Percentiles rank a stretch among this genome's conserved stretches.
Evolutionary conservation across 1,140 invertebrate genomes (phyloP).

Genomic region (Heterodera schachtii): DNA sequence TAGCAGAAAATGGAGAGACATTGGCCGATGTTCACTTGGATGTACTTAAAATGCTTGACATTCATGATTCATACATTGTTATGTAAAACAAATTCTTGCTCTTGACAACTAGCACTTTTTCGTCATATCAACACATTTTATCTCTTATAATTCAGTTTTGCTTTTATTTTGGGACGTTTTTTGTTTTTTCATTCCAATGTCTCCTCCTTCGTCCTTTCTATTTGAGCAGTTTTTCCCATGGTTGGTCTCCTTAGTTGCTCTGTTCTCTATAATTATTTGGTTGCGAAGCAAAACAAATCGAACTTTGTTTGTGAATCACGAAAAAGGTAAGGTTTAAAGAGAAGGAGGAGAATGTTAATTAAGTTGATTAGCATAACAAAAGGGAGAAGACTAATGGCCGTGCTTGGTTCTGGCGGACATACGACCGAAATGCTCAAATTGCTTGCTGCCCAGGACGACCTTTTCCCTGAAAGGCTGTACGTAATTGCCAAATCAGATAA

Average conservation of each 20-base stretch:
- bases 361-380: not conserved
- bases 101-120: slow-evolving; percentile 7
- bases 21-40: slow-evolving; percentile 27
- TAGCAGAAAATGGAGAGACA: slow-evolving; percentile 14
- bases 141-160: not conserved
- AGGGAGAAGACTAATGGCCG: slow-evolving; percentile 23
- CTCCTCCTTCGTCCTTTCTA: too few species aligned
- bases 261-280: not conserved
- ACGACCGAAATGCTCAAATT: slow-evolving; percentile 84
- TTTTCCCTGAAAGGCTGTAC: slow-evolving; percentile 70
- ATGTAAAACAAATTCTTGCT: not conserved
- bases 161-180: slow-evolving; percentile 11
- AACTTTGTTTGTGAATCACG: not conserved
- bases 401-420: slow-evolving; percentile 73
- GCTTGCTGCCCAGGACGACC: slow-evolving; percentile 67
- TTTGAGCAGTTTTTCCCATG: slow-evolving; percentile 5
- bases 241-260: not conserved
- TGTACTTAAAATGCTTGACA: slow-evolving; percentile 30
- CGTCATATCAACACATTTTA: not conserved
- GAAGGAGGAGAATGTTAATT: not conserved
- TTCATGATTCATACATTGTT: not conserved
- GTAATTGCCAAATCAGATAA: slow-evolving; percentile 72
- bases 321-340: not conserved
- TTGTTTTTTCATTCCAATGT: not conserved
- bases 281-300: not conserved